Conservation (phyloP, 2,113 vertebrate species). For the Centropus bengalensis region DNA sequence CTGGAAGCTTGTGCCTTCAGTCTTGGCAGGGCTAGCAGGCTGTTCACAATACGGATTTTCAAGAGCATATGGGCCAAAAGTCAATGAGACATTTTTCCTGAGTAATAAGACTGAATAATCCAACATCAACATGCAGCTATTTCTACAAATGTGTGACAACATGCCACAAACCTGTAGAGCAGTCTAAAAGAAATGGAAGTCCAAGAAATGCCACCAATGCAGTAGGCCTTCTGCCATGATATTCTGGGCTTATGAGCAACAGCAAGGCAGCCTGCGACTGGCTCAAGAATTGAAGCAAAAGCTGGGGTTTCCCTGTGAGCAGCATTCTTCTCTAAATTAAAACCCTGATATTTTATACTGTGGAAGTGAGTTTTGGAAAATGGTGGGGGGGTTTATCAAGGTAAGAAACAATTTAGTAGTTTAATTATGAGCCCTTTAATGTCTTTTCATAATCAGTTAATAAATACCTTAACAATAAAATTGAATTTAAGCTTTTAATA, state of each 20-base stretch:
- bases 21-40: neutral
- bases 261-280: neutral
- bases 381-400: slow-evolving; percentile 52
- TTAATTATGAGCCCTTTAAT: slow-evolving; percentile 83
- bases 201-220: slow-evolving; percentile 52
- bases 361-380: slow-evolving; percentile 49
- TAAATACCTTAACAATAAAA: slow-evolving; percentile 87
- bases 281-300: slow-evolving; percentile 18
- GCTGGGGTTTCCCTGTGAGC: neutral
- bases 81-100: neutral
- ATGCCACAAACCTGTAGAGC: slow-evolving; percentile 19
- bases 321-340: slow-evolving; percentile 51
- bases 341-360: slow-evolving; percentile 51
- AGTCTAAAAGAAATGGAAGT: neutral
- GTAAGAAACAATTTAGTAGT: slow-evolving; percentile 73
- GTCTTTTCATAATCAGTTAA: slow-evolving; percentile 88
- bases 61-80: slow-evolving; percentile 11
- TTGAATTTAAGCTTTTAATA: slow-evolving; percentile 85
- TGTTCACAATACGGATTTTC: neutral
- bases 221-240: slow-evolving; percentile 39
- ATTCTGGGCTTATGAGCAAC: slow-evolving; percentile 12
- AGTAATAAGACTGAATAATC: slow-evolving; percentile 4
- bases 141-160: slow-evolving; percentile 28
- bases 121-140: slow-evolving; percentile 28
- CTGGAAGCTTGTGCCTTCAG: neutral